Conservation (phyloP, 1,140 invertebrate species). For the Cherax destructor region DNA sequence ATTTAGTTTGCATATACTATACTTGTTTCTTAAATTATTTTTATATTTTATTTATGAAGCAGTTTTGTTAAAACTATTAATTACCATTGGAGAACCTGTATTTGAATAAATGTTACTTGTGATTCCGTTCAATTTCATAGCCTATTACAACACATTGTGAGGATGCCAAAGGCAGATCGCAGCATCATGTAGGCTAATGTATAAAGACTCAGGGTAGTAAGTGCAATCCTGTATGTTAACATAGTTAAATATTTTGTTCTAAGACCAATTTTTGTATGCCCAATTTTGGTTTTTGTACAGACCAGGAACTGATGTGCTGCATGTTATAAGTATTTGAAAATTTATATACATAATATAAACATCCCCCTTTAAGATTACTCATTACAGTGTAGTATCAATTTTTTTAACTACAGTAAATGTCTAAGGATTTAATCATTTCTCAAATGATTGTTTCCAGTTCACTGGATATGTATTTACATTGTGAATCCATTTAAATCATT, state of each 20-base stretch:
- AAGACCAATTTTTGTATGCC: constrained; percentile 18
- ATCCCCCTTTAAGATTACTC: constrained; percentile 7
- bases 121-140: constrained; percentile 27
- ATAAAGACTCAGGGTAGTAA: constrained; percentile 64
- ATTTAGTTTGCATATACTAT: not conserved
- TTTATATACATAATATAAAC: not conserved
- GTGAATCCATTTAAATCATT: not conserved
- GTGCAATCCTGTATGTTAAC: constrained; percentile 64
- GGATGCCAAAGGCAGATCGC: constrained; percentile 38
- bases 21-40: constrained; percentile 16
- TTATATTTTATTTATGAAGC: not conserved
- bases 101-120: constrained; percentile 20
- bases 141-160: constrained; percentile 22
- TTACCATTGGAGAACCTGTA: constrained; percentile 13
- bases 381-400: not conserved
- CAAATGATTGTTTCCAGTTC: not conserved
- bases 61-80: not conserved
- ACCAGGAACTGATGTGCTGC: constrained; percentile 6
- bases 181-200: constrained; percentile 39
- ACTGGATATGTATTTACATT: not conserved
- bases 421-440: not conserved
- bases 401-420: not conserved
- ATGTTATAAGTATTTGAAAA: not conserved
- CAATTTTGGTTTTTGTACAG: constrained; percentile 6
- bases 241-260: constrained; percentile 47